phyloP scores from a whole-genome alignment of 2,888 invertebrate species.

The Pachydiplax longipennis region DNA sequence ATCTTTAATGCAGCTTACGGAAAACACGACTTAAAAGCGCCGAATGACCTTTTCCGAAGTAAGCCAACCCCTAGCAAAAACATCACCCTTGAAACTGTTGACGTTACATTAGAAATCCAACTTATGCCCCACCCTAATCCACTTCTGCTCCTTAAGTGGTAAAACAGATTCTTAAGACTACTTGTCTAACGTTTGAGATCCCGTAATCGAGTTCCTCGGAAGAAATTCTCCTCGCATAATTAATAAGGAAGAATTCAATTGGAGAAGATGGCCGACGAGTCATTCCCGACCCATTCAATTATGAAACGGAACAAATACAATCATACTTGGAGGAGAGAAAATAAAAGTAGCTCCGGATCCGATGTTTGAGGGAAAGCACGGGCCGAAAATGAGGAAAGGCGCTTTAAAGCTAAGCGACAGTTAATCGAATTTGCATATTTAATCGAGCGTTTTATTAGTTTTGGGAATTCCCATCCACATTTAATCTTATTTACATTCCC shows the following conservation, averaged over 20 bases:
- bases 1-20: no score
- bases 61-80: no score
- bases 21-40: no score
- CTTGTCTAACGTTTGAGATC: background rate
- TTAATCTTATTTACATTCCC: slow-evolving; percentile 18
- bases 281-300: background rate
- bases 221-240: background rate
- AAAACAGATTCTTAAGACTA: background rate
- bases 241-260: background rate
- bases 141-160: background rate
- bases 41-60: no score
- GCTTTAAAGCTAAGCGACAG: background rate
- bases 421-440: slow-evolving; percentile 34
- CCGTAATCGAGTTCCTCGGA: background rate
- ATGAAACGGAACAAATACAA: slow-evolving; percentile 30
- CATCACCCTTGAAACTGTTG: background rate
- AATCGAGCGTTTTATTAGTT: slow-evolving; percentile 32
- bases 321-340: background rate
- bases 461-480: background rate
- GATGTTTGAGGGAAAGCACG: background rate
- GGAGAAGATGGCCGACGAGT: background rate
- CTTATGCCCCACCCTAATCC: background rate
- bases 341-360: background rate
- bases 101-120: background rate
- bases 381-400: background rate